Base-by-base conservation (phyloP, 2,888 invertebrate species). In the Neuroscelio doddi region DNA sequence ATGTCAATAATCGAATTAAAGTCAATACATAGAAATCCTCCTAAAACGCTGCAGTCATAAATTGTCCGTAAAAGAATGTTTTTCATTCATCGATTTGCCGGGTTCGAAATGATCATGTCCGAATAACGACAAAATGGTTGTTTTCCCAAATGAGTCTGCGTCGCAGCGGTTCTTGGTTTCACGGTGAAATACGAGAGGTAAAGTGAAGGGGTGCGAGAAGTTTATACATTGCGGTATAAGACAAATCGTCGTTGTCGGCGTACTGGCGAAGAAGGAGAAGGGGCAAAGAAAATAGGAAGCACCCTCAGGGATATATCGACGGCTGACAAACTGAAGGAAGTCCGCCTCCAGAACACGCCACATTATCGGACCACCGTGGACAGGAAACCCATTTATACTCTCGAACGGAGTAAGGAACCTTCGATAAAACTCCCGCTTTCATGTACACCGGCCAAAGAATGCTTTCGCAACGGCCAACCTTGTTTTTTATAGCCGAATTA, bases 281-380 rank as follows among this genome's bases (percentile, higher is more conserved):
- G 17, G 36, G 27, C 21, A 27, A 12, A 41, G 27, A 64, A 65
- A 67, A 4, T 21, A 45, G 42, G 58, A 49, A 61, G 38, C 49
- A 70, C 72, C 72, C 76, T 74, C 74, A 73, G 73, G 76, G 73
- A 75, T 73, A 77, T 76, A 76, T 78, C 75, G 72, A 69, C 65
- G 71, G 67, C 79, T 80, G 80, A 82, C 80, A 81, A 81, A 82
- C 80, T 82, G 80, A 77, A 75, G 79, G 68, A 68, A 76, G 76
- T 72, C 78, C 76, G 75, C 76, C 75, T 74, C 66, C 77, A 72
- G 75, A 75, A 76, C 76, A 73, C 73, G 77, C 77, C 81, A 76
- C 80, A 81, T 81, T 81, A 81, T 81, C 80, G 78, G 78, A 78
- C 79, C 75, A 72, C 76, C 78, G 79, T 72, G 80, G 80, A 80